Evolutionary conservation across 2,888 invertebrate genomes (phyloP).

Genomic region (Seira musarum): DNA sequence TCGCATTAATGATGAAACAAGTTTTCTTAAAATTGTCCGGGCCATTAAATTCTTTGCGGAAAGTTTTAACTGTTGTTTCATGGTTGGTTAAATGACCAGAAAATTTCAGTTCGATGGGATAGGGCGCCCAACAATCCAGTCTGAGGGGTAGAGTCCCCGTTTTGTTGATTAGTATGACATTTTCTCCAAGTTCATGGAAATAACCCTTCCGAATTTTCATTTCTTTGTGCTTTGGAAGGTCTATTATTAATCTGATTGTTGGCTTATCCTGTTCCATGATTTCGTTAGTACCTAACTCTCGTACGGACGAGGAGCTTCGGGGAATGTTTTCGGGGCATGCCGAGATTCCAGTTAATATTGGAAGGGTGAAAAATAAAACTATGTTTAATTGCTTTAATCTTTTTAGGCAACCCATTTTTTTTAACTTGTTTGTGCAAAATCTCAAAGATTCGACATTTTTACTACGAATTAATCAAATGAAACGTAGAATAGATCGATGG

Average conservation of each 20-base stretch:
- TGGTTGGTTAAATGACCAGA: constrained; percentile 52
- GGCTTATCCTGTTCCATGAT: too few species aligned
- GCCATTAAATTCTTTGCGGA: constrained; percentile 38
- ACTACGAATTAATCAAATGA: too few species aligned
- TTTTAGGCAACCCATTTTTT: too few species aligned
- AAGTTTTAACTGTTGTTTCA: constrained; percentile 43
- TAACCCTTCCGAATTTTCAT: neutral
- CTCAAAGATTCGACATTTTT: too few species aligned
- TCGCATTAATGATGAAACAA: constrained; percentile 62
- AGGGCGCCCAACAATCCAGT: constrained; percentile 61
- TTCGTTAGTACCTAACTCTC: too few species aligned
- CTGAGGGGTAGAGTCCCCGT: constrained; percentile 43
- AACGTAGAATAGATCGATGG: too few species aligned
- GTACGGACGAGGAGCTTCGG: neutral
- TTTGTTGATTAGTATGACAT: constrained; percentile 43
- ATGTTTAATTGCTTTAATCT: too few species aligned
- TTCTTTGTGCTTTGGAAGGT: neutral
- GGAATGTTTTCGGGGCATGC: neutral
- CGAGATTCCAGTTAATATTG: neutral
- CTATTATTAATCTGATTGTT: neutral
- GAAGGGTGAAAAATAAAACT: too few species aligned
- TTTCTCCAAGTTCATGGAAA: constrained; percentile 20
- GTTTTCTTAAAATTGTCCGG: neutral
- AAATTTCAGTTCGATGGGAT: constrained; percentile 60
- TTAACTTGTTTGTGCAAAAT: too few species aligned